Base-by-base conservation (phyloP, 2,888 invertebrate genomes). In the Desoria tigrina region DNA sequence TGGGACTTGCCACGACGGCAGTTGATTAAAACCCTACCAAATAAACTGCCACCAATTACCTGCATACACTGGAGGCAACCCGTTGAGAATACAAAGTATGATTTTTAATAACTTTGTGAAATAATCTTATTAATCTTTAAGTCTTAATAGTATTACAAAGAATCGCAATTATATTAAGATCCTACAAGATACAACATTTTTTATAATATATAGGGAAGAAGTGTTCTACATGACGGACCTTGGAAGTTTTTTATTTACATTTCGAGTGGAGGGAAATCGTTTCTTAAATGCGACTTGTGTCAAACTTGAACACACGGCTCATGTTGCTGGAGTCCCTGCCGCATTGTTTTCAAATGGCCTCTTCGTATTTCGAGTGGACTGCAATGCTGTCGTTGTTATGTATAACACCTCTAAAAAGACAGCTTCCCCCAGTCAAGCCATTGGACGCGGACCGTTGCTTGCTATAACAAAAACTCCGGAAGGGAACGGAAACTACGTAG, bases 391-490 rank as follows among this genome's bases (percentile, higher is more conserved):
- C 21, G 59, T 75, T 26, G 73, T 74, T 1, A 74, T 75, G 37
- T 75, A 75, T 57, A 74, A 75, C 49, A 74, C 75, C 0, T 72
- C 67, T 16, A 75, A 75, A 66, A 75, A 75, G 61, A 74, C 75
- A 16, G 75, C 75, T 14, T 74, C 74, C 21, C 72, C 75, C 1
- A 74, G 75, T 21, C 68, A 71, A n/a, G 66, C 57, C 32, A 51
- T 75, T 21, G 75, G 75, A 1, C 62, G 72, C 42, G 75, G 75
- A 4, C 74, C 75, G 16, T 49, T 75, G 4, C 60, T 74, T n/a
- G 59, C 62, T 14, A 42, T 57, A 16, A 58, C 64, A 0, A 63
- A 65, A 28, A 63, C 66, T 11, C 69, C 69, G 51, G 71, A 67
- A n/a, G 37, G 23, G 2, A 54, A 21, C 23, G 45, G 21, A 16